Percentiles rank a stretch among this genome's conserved stretches.
Evolutionary conservation across 2,113 vertebrate species (phyloP).

Genomic region (Turdus rufiventris): DNA sequence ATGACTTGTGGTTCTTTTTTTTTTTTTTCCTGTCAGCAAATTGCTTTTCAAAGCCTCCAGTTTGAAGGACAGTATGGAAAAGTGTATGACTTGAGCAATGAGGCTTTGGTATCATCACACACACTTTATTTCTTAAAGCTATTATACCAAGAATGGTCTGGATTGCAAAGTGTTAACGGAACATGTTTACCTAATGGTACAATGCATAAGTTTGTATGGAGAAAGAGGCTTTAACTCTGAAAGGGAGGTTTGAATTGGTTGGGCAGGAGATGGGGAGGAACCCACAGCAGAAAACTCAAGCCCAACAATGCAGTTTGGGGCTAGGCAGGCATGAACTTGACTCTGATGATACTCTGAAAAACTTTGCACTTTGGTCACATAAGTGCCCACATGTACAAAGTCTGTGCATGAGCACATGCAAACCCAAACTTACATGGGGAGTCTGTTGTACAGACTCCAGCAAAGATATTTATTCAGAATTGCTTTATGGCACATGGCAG

Average conservation of each 20-base stretch:
- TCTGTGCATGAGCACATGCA: constrained; percentile 58
- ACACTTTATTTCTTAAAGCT: constrained; percentile 1
- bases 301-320: background rate
- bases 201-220: background rate
- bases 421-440: constrained; percentile 41
- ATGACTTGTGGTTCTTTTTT: background rate
- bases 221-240: constrained; percentile 54
- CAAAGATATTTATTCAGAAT: constrained; percentile 66
- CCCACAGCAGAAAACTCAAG: background rate
- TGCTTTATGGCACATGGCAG: constrained; percentile 45
- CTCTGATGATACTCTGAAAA: constrained; percentile 57
- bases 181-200: constrained; percentile 50
- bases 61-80: constrained; percentile 10
- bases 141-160: constrained; percentile 58
- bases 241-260: background rate
- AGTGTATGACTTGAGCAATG: constrained; percentile 1
- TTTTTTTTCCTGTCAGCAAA: background rate
- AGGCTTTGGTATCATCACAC: constrained; percentile 28
- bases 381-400: constrained; percentile 75
- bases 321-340: constrained; percentile 21
- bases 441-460: constrained; percentile 36
- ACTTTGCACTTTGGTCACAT: constrained; percentile 71
- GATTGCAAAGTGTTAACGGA: constrained; percentile 65
- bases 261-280: background rate
- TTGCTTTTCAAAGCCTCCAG: constrained; percentile 19